Evolutionary conservation across 2,888 invertebrate genomes (phyloP).

Genomic region (Cerceris rybyensis): DNA sequence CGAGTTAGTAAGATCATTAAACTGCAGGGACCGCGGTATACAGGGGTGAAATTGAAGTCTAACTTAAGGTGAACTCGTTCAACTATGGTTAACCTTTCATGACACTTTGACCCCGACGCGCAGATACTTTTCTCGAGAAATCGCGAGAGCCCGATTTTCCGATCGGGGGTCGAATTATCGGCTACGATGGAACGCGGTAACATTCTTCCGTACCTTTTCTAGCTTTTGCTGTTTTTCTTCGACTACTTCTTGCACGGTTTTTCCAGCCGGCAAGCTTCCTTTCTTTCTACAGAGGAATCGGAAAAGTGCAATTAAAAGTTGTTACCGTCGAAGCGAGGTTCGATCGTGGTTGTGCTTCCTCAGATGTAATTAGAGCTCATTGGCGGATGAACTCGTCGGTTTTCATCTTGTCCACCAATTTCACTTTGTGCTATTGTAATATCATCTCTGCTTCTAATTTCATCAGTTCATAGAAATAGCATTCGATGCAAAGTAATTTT

Average conservation of each 20-base stretch:
- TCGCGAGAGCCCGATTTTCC: conserved; percentile 27
- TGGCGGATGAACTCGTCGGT: conserved; percentile 43
- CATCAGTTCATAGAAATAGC: too few relatives aligned
- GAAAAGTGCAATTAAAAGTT: conserved; percentile 76
- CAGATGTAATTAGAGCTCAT: conserved; percentile 62
- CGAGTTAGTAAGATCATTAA: conserved; percentile 79
- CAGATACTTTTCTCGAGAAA: conserved; percentile 37
- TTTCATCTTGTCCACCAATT: conserved; percentile 38
- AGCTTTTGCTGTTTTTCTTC: conserved; percentile 21
- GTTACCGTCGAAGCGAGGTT: conserved; percentile 62
- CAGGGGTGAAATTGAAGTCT: conserved; percentile 71
- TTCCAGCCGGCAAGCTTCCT: conserved; percentile 18
- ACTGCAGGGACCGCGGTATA: conserved; percentile 64
- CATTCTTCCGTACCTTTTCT: conserved; percentile 30
- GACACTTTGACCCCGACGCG: conserved; percentile 70
- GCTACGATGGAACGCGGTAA: conserved; percentile 36
- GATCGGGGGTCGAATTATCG: conserved; percentile 66
- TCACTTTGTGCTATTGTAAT: background rate
- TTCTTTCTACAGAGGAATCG: conserved; percentile 57
- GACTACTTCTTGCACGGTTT: conserved; percentile 12
- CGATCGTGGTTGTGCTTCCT: conserved; percentile 57
- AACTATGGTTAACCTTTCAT: conserved; percentile 76
- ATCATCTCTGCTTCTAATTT: background rate
- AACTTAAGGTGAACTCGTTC: conserved; percentile 75
- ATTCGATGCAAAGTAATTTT: too few relatives aligned